Conservation (phyloP, 1,140 invertebrate species). For the Drosophila watanabei region DNA sequence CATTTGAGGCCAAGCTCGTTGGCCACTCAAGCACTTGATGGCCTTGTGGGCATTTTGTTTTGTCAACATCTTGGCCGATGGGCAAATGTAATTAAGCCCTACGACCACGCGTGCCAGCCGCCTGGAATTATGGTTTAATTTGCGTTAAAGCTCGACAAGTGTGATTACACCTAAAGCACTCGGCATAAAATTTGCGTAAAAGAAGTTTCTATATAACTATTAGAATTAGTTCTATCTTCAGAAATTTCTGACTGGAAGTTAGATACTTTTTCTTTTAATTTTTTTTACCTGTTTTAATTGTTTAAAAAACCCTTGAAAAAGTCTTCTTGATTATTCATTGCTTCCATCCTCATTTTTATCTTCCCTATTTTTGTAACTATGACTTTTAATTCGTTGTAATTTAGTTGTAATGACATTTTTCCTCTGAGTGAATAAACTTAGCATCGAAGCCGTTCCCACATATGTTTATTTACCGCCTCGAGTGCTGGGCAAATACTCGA, state of each 20-base stretch:
- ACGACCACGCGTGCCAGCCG: constrained; percentile 29
- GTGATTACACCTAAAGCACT: constrained; percentile 59
- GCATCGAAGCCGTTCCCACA: constrained; percentile 20
- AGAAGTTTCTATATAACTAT: not conserved
- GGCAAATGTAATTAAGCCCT: constrained; percentile 65
- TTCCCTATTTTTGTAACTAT: too few species aligned
- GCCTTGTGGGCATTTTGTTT: constrained; percentile 59
- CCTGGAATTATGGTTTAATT: constrained; percentile 72
- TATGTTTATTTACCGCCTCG: constrained; percentile 63
- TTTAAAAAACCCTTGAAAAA: not conserved
- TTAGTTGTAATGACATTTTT: not conserved
- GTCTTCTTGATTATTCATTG: not conserved
- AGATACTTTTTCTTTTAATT: not conserved
- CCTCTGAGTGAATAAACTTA: not conserved
- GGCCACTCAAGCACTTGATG: constrained; percentile 59
- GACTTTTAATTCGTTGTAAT: not conserved
- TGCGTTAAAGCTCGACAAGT: constrained; percentile 66
- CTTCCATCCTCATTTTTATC: not conserved
- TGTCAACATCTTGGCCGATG: constrained; percentile 58
- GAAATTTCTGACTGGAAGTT: not conserved
- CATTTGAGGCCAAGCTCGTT: constrained; percentile 52
- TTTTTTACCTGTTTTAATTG: not conserved
- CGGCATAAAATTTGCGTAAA: not conserved
- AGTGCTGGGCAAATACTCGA: constrained; percentile 68
- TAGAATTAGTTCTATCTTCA: not conserved